Evolutionary conservation across 2,888 invertebrate genomes (phyloP).

Genomic region (Oxycera nigricornis): DNA sequence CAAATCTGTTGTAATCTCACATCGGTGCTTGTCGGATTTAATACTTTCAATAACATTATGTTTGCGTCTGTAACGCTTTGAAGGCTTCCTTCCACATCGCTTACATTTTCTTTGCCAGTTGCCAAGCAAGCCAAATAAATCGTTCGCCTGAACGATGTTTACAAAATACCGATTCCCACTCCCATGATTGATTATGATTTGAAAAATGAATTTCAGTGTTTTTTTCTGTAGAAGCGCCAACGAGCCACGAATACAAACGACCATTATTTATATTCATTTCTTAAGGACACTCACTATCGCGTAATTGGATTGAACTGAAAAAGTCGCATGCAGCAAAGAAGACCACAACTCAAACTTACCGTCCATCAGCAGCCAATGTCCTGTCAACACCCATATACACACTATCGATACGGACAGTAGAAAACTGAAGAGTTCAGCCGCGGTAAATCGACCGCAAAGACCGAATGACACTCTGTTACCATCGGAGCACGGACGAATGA

Average conservation of each 20-base stretch:
- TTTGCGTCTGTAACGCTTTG: not conserved
- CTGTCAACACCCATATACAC: constrained; percentile 96
- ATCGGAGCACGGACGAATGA: constrained; percentile 83
- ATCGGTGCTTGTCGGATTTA: not conserved
- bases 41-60: not conserved
- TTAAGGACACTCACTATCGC: not conserved
- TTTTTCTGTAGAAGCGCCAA: not conserved
- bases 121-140: not conserved
- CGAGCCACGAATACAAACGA: not conserved
- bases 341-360: constrained; percentile 67
- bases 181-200: not conserved
- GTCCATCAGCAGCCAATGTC: constrained; percentile 98
- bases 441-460: constrained; percentile 91
- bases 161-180: not conserved
- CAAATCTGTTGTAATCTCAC: no score
- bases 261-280: not conserved
- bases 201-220: not conserved
- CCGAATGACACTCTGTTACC: constrained; percentile 88
- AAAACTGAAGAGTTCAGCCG: constrained; percentile 92
- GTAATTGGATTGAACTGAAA: not conserved
- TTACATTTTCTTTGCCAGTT: no score
- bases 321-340: no score
- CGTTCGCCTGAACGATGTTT: not conserved
- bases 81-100: not conserved
- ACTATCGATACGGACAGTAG: constrained; percentile 91